Evolutionary conservation across 2,888 invertebrate genomes (phyloP).

Genomic region (Carterocephalus palaemon): DNA sequence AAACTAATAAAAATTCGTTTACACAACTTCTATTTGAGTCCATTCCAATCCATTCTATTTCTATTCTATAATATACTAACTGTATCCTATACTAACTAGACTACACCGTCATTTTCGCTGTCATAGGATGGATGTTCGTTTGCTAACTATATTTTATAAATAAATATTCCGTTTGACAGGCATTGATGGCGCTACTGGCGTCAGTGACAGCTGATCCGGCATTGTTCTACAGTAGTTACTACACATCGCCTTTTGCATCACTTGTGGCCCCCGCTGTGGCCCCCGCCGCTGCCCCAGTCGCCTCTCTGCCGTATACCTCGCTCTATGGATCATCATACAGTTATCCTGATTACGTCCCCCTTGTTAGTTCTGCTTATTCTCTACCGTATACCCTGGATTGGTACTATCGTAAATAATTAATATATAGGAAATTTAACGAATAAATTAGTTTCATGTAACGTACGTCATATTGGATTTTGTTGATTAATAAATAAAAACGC

Average conservation of each 20-base stretch:
- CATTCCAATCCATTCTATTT: no score
- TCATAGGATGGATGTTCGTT: no score
- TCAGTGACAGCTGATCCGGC: slow-evolving; percentile 45
- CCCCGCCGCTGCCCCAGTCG: slow-evolving; percentile 30
- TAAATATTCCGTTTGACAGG: neutral
- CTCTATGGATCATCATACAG: slow-evolving; percentile 45
- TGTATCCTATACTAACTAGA: no score
- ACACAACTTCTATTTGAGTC: no score
- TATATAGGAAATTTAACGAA: neutral
- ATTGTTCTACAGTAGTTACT: slow-evolving; percentile 37
- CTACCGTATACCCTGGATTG: slow-evolving; percentile 42
- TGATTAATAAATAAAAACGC: no score
- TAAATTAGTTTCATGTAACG: no score
- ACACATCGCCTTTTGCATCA: slow-evolving; percentile 32
- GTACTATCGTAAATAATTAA: slow-evolving; percentile 37
- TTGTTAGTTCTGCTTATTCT: slow-evolving; percentile 37
- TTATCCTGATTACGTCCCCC: slow-evolving; percentile 41
- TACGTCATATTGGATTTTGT: no score
- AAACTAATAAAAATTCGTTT: no score
- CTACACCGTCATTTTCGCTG: no score
- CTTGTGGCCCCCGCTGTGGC: slow-evolving; percentile 33
- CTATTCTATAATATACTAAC: no score
- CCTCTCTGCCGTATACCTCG: slow-evolving; percentile 34
- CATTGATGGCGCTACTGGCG: slow-evolving; percentile 26
- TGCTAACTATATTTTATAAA: no score